Evolutionary conservation across 2,888 invertebrate genomes (phyloP), one percentile per base, ranked within the genome.

Genomic region (Drosophila paramelanica): DNA sequence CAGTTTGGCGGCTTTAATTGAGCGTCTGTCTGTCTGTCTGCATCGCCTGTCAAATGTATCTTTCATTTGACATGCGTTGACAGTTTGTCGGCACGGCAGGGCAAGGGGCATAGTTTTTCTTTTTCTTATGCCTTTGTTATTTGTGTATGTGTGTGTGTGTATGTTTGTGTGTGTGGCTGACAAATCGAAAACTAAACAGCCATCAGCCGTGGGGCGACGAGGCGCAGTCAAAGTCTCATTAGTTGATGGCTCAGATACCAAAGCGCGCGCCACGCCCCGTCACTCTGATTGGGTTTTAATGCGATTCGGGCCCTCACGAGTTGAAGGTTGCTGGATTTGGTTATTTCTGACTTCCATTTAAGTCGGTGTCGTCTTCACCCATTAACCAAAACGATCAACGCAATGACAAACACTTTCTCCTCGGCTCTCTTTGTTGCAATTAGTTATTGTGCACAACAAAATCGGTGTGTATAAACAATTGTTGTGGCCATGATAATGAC

Each of bases 261-360:
- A 43, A 43, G 39, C 25, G 10, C 36, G 53, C 20, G 42, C 43
- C 67, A 53, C 61, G 62, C 67, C 67, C 55, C 73, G 13, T 17
- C 58, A 67, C 60, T 84, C 77, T 82, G 88, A 85, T 85, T 80
- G 87, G 85, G 80, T 87, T 85, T 85, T 85, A 85, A 85, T 85
- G 88, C 88, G 74, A 77, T 74, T 73, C 33, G 43, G 20, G 20
- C 42, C 65, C 65, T 55, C 64, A 42, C 41, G 17, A 69, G 67
- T 23, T 58, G 57, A 64, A 76, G 77, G 77, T 71, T 77, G 45
- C 51, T 66, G 31, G 27, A 20, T 58, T 51, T 17, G 25, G 7
- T 27, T 25, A 14, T 14, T 38, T 6, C 5, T 11, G 14, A 14
- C 7, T 14, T 14, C 14, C 39, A 39, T 20, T 36, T 25, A 51